These are phyloP conservation scores for Tenrec ecaudatus DNA, from an alignment of 2,113 vertebrate species.

Conservation along the genomic window DNA sequence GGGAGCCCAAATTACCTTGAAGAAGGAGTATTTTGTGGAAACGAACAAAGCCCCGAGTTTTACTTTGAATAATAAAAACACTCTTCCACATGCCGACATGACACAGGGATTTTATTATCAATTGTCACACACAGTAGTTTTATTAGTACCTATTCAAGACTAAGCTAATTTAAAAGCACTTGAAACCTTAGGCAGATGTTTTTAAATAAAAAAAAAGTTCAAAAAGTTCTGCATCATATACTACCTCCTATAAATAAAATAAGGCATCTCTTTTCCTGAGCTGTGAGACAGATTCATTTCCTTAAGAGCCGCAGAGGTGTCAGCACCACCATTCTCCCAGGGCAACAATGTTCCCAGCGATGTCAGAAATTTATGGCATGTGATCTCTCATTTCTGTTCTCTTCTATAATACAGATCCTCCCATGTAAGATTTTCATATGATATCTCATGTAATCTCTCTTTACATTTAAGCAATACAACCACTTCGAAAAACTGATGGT, in stretches of 20 bases:
- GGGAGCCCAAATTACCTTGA: background rate
- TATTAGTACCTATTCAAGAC: slow-evolving; percentile 66
- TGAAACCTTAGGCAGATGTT: slow-evolving; percentile 69
- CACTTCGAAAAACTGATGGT: background rate
- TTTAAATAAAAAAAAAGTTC: slow-evolving; percentile 53
- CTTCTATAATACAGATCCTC: background rate
- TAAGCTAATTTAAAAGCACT: slow-evolving; percentile 77
- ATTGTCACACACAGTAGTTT: slow-evolving; percentile 75
- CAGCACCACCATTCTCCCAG: background rate
- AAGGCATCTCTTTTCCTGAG: background rate
- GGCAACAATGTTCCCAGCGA: background rate
- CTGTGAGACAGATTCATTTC: background rate
- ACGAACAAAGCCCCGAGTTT: slow-evolving; percentile 60
- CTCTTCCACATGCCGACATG: background rate
- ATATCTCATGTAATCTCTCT: slow-evolving; percentile 18
- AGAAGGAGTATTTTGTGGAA: slow-evolving; percentile 61
- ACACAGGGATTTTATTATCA: slow-evolving; percentile 72
- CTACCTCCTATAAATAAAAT: slow-evolving; percentile 33
- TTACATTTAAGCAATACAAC: slow-evolving; percentile 4
- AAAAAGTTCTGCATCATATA: slow-evolving; percentile 36
- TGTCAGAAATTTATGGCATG: background rate
- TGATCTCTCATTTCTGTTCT: background rate
- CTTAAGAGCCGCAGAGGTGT: background rate
- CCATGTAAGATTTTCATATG: background rate
- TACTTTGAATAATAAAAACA: slow-evolving; percentile 73